Evolutionary conservation across 2,113 vertebrate species (phyloP), one percentile per base, ranked within the genome.

Genomic region (Leptobrachium ailaonicum): DNA sequence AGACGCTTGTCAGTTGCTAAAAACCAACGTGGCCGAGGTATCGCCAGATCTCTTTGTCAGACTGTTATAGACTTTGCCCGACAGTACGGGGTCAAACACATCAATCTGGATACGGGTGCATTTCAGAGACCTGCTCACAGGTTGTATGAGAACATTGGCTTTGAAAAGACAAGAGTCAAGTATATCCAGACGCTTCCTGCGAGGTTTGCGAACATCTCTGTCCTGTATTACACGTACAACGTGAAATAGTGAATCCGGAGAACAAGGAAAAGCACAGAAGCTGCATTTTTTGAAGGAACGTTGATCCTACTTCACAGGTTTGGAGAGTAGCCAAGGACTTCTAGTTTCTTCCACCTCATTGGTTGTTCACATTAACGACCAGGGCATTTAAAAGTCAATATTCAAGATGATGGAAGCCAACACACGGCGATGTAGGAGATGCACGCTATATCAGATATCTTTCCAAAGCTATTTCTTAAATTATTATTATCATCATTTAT

Each of bases 11-110:
- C 41, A 0, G 84, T 86, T 71, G 20, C 76, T 2, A 2, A 0
- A 2, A 44, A 75, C 14, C 66, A 74, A 40, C 73, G 78, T 2
- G 14, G 69, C 10, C 41, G 44, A 13, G 86, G 86, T 0, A 75
- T 87, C 3, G 87, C 72, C 0, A 86, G 73, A 70, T 82, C 60
- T 8, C 75, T 85, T 41, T 72, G 83, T 10, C 75, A 75, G 63
- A 83, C 73, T 0, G 74, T 87, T 6, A 76, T 88, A 8, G 79
- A 83, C 47, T 90, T 88, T 77, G 85, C 83, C 0, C 13, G 13
- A 0, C 66, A 56, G 1, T 60, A 66, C 47, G 84, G 73, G 60
- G 88, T 77, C 43, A 1, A 53, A 1, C 66, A 75, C 1, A 80
- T 88, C 0, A 7, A 74, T 11, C 80, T 90, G 0, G 0, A 0